A percentile compares a stretch with the other conserved stretches of the same genome.
phyloP scores from a whole-genome alignment of 53 echinoderm and acorn worm genomes.

The Pentamera pediparva region DNA sequence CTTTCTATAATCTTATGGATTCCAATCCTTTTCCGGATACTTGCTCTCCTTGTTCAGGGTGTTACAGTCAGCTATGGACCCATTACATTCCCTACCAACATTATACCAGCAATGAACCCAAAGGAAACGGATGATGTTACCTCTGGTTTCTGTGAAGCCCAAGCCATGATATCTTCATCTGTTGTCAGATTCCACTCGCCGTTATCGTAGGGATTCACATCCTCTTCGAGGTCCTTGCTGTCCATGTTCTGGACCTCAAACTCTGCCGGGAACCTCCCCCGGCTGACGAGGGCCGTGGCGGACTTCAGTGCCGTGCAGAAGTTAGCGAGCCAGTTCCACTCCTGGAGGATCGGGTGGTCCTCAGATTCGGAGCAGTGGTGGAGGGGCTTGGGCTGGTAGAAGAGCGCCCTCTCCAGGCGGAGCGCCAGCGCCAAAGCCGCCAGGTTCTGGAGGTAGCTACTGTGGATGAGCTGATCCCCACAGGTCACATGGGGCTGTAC shows the following conservation, averaged over 20 bases:
- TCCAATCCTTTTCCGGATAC: slow-evolving; percentile 37
- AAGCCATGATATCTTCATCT: slow-evolving; percentile 92
- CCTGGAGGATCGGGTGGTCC: slow-evolving; percentile 45
- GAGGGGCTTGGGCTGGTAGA: slow-evolving; percentile 57
- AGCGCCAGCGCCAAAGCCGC: slow-evolving; percentile 81
- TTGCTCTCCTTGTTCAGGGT: no score
- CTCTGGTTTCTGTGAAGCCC: slow-evolving; percentile 95
- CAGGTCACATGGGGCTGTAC: slow-evolving; percentile 77
- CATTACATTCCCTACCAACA: no score
- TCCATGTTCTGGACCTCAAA: slow-evolving; percentile 85
- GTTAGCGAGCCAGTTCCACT: slow-evolving; percentile 90
- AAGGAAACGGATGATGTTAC: slow-evolving; percentile 12
- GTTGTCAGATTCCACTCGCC: slow-evolving; percentile 68
- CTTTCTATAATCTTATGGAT: slow-evolving; percentile 46
- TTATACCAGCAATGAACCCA: no score
- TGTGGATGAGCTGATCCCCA: slow-evolving; percentile 94
- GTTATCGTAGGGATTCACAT: slow-evolving; percentile 53
- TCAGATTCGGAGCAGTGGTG: slow-evolving; percentile 54
- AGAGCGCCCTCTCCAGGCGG: slow-evolving; percentile 68
- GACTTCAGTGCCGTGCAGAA: slow-evolving; percentile 98
- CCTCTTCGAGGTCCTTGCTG: slow-evolving; percentile 50
- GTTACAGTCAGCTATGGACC: no score
- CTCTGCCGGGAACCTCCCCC: slow-evolving; percentile 61
- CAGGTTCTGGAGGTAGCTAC: slow-evolving; percentile 88
- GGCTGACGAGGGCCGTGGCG: slow-evolving; percentile 59